phyloP scores from a whole-genome alignment of 2,113 vertebrate genomes.

The Felis catus region DNA sequence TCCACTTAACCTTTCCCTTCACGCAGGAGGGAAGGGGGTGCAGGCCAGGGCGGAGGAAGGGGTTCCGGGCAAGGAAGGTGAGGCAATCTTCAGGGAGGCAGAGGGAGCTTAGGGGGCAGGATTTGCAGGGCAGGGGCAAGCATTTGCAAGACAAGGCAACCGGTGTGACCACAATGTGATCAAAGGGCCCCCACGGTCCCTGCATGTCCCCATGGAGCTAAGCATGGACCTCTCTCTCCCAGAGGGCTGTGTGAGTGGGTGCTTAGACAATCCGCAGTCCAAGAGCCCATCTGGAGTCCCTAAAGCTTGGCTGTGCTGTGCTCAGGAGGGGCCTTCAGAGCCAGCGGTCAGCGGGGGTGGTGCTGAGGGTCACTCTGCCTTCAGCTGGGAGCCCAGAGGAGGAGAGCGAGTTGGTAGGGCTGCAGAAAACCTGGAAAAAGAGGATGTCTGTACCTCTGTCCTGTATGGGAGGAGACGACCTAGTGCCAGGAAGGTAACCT shows the following conservation, averaged over 20 bases:
- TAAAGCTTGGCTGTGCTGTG: neutral
- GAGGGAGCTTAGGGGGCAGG: neutral
- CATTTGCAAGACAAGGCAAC: neutral
- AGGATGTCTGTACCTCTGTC: neutral
- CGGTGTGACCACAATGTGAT: neutral
- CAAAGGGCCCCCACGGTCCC: neutral
- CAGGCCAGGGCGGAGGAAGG: fast-evolving
- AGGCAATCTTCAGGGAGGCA: neutral
- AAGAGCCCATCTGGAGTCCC: neutral
- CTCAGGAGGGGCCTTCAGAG: neutral
- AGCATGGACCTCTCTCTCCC: neutral
- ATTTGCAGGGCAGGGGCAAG: neutral
- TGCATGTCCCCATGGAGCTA: fast-evolving
- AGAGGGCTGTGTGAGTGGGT: fast-evolving
- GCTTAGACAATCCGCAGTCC: too few relatives aligned
- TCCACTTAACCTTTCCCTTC: constrained; percentile 68
- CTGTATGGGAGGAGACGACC: fast-evolving
- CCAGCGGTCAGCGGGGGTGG: fast-evolving
- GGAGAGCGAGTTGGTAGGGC: fast-evolving
- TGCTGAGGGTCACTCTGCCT: neutral
- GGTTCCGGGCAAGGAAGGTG: fast-evolving
- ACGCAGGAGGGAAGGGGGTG: neutral
- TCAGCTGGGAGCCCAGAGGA: neutral
- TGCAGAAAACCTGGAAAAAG: neutral
- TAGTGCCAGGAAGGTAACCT: too few relatives aligned